Evolutionary conservation across 2,888 invertebrate genomes (phyloP).

Genomic region (Oxytorus armatus): DNA sequence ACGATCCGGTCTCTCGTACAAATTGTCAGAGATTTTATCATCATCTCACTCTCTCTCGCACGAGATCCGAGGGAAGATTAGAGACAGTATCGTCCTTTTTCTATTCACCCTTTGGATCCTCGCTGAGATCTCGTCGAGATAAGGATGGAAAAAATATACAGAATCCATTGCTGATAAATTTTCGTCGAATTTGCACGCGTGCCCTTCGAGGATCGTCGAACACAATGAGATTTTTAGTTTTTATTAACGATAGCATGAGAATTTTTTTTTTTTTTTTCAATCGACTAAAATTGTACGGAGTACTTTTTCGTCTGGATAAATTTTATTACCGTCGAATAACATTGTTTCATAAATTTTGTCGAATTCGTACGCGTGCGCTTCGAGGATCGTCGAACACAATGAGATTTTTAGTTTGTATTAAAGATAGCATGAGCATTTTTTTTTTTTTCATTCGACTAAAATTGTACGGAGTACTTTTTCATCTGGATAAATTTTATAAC

Average conservation of each 20-base stretch:
- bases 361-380: no score
- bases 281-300: no score
- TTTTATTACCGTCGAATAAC: no score
- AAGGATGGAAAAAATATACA: constrained; percentile 39
- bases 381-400: no score
- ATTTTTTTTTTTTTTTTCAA: not conserved
- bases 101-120: constrained; percentile 69
- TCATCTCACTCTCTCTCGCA: constrained; percentile 34
- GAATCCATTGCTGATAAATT: constrained; percentile 59
- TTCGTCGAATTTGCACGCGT: constrained; percentile 59
- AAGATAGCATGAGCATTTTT: no score
- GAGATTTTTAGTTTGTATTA: no score
- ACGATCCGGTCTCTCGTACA: constrained; percentile 80
- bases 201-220: not conserved
- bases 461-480: no score
- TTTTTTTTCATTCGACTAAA: no score
- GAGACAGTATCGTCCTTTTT: constrained; percentile 73
- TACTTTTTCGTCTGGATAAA: no score
- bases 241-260: not conserved
- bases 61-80: constrained; percentile 81
- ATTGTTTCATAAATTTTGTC: no score
- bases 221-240: no score
- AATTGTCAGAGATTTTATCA: constrained; percentile 82
- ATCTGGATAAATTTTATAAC: no score
- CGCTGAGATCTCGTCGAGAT: constrained; percentile 48